Conservation (phyloP, 2,888 invertebrate species). For the Synergus laeviventris region DNA sequence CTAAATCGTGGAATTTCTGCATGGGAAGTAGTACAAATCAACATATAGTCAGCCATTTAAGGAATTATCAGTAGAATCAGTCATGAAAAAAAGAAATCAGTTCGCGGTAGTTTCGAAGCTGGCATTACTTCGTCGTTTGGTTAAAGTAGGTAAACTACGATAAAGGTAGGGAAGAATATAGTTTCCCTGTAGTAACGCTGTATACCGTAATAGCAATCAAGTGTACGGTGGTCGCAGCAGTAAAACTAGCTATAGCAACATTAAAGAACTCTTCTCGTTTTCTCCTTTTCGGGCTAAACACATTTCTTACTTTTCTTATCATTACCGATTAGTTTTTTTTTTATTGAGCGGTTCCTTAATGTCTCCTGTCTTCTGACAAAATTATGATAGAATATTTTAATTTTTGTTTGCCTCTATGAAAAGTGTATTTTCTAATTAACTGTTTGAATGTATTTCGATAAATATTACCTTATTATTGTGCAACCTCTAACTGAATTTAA, state of each 20-base stretch:
- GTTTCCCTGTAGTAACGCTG: not conserved
- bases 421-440: no score
- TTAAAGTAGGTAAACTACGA: constrained; percentile 29
- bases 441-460: no score
- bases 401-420: no score
- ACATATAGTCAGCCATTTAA: no score
- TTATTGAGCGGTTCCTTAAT: not conserved
- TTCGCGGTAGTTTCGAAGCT: constrained; percentile 12
- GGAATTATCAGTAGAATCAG: no score
- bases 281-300: not conserved
- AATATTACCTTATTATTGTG: no score
- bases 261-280: constrained; percentile 26
- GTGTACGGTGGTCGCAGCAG: constrained; percentile 5
- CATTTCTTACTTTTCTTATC: not conserved
- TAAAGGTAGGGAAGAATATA: constrained; percentile 27
- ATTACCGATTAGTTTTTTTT: not conserved
- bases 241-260: constrained; percentile 29
- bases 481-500: no score
- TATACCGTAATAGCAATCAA: constrained; percentile 28
- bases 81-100: constrained; percentile 9
- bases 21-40: no score
- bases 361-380: not conserved
- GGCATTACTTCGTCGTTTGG: constrained; percentile 4
- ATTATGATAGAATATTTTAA: no score
- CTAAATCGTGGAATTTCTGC: no score